Base-by-base conservation (phyloP, 2,113 vertebrate genomes). In the Gnathonemus echidnorhynchus region DNA sequence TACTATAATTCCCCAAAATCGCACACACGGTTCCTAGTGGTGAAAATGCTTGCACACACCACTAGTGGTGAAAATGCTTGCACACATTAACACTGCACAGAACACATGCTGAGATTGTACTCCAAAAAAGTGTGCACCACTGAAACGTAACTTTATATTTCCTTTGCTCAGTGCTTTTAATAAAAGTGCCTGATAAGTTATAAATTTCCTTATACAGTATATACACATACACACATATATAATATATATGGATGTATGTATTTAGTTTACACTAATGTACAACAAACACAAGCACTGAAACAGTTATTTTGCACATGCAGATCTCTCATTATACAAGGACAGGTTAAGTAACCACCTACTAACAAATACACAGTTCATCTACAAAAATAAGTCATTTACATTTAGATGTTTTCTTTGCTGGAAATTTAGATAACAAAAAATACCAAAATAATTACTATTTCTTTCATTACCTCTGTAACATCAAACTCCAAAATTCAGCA, bases 301-400 rank as follows among this genome's bases (percentile, higher is more conserved):
- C 83, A 85, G 42, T 46, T 46, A 48, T 24, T 85, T 85, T 24
- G 35, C 45, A 85, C 83, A 85, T 85, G 83, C 83, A 85, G 11
- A 85, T 85, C 9, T 46, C 19, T 85, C 83, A 85, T 85, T 85
- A 39, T 24, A 85, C 24, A 48, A 19, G 19, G 19, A 85, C 21
- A n/a, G 7, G 8, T 46, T 85, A 24, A 85, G 39, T 24, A 48
- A 45, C 35, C 83, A 85, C 3, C 35, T 85, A 85, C 83, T n/a
- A 85, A n/a, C 83, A 85, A 48, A 85, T 8, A 85, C 45, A 85
- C 17, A 85, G 39, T 85, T 85, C 39, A 48, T 85, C 83, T 85
- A 85, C 39, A 85, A 85, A 85, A 46, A 85, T 85, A 80, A 42
- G 74, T 80, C 74, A 80, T 85, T 85, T 85, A 85, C 42, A 85